phyloP scores from a whole-genome alignment of 2,797 vertebrate genomes.

The Emydoidea blandingii region DNA sequence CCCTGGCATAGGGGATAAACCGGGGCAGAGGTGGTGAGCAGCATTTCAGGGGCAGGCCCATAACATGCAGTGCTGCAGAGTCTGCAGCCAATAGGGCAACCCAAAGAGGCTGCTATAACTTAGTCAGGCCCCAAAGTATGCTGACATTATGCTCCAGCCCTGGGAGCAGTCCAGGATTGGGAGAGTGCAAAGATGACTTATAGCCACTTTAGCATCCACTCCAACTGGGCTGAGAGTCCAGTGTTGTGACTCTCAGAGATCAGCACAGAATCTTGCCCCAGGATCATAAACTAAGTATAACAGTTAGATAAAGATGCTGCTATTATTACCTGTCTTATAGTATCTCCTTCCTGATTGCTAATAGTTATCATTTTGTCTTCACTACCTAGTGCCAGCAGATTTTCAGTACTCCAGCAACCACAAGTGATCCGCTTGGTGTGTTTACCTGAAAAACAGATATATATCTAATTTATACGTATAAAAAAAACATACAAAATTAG shows the following conservation, averaged over 20 bases:
- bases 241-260: neutral
- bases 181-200: neutral
- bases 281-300: neutral
- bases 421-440: conserved; percentile 96
- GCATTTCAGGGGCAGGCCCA: neutral
- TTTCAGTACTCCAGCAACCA: conserved; percentile 95
- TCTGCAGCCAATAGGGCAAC: neutral
- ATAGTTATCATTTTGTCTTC: conserved; percentile 94
- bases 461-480: neutral
- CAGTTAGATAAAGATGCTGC: neutral
- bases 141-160: neutral
- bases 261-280: neutral
- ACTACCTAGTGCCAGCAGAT: conserved; percentile 93
- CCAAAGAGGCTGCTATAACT: neutral
- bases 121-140: neutral
- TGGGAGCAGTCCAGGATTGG: neutral
- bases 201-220: neutral
- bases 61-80: neutral
- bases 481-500: neutral
- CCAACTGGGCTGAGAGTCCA: neutral
- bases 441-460: conserved; percentile 87
- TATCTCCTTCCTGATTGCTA: conserved; percentile 97
- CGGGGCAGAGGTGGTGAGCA: neutral
- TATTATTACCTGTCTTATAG: conserved; percentile 90
- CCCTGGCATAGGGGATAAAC: neutral